Conservation (phyloP, 2,888 invertebrate genomes). For the Lithophane ornitopus region DNA sequence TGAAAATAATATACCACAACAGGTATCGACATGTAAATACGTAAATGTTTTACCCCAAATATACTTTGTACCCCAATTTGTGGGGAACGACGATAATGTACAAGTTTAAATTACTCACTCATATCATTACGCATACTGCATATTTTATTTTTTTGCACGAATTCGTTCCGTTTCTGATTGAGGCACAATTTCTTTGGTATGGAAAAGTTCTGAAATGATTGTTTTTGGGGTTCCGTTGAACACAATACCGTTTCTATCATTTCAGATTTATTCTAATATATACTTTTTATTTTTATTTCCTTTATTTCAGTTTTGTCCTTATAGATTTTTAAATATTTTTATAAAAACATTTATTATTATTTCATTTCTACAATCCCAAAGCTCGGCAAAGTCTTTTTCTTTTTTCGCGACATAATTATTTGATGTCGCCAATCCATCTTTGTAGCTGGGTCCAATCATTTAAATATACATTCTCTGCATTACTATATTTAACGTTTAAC, state of each 20-base stretch:
- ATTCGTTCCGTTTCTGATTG: constrained; percentile 55
- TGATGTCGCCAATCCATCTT: background rate
- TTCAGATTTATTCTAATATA: background rate
- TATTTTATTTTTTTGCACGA: constrained; percentile 53
- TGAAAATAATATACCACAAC: constrained; percentile 23
- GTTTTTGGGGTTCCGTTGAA: constrained; percentile 21
- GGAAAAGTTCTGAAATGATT: constrained; percentile 21
- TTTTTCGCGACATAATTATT: background rate
- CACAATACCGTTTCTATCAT: background rate
- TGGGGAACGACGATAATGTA: constrained; percentile 12
- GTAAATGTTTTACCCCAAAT: constrained; percentile 31
- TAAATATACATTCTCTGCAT: background rate
- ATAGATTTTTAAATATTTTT: too few species aligned
- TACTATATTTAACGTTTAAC: background rate
- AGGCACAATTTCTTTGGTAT: constrained; percentile 30
- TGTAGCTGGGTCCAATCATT: background rate
- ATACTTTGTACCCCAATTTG: constrained; percentile 43
- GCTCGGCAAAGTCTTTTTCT: background rate
- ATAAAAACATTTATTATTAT: background rate
- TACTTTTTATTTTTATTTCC: too few species aligned
- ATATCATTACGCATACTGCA: constrained; percentile 47
- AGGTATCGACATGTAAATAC: constrained; percentile 15
- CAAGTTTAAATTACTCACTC: constrained; percentile 56
- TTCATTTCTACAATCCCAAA: background rate
- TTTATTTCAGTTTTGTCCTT: too few species aligned